phyloP scores from a whole-genome alignment of 2,113 vertebrate species.

The Solea solea region DNA sequence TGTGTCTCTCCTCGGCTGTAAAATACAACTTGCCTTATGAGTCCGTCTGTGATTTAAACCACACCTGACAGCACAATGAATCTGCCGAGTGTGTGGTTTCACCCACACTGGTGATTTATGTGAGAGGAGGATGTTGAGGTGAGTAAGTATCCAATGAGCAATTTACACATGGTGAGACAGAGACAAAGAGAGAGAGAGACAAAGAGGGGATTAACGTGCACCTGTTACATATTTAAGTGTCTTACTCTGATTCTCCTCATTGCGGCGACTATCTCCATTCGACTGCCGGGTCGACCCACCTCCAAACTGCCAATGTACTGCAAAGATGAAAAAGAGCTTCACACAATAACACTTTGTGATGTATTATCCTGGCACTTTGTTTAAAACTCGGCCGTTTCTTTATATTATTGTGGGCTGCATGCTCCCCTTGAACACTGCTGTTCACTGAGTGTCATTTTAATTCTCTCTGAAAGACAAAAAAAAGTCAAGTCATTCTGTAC shows the following conservation, averaged over 20 bases:
- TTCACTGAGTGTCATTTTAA: neutral
- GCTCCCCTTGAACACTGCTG: too few relatives aligned
- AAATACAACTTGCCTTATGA: conserved; percentile 25
- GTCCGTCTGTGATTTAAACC: conserved; percentile 40
- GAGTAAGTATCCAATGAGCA: conserved; percentile 14
- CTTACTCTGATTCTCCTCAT: conserved; percentile 97
- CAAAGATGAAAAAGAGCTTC: conserved; percentile 26
- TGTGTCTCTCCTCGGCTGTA: conserved; percentile 13
- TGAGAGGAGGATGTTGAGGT: neutral
- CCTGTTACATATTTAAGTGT: conserved; percentile 13
- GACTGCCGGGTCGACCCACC: conserved; percentile 92
- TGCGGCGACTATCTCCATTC: conserved; percentile 96
- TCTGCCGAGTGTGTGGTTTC: conserved; percentile 28
- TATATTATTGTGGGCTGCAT: too few relatives aligned
- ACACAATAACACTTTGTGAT: neutral
- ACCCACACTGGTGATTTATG: conserved; percentile 22
- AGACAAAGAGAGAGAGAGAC: neutral
- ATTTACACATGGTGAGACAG: conserved; percentile 10
- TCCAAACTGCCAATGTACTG: conserved; percentile 98
- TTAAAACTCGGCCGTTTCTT: too few relatives aligned
- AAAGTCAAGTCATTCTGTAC: too few relatives aligned
- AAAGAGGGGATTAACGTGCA: neutral
- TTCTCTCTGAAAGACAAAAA: too few relatives aligned
- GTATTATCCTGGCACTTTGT: too few relatives aligned
- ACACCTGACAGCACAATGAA: conserved; percentile 47